A percentile compares a stretch with the other conserved stretches of the same genome.
These are phyloP conservation scores for Myrmecobius fasciatus DNA, from an alignment of 2,113 vertebrate species.

Conservation along the genomic window DNA sequence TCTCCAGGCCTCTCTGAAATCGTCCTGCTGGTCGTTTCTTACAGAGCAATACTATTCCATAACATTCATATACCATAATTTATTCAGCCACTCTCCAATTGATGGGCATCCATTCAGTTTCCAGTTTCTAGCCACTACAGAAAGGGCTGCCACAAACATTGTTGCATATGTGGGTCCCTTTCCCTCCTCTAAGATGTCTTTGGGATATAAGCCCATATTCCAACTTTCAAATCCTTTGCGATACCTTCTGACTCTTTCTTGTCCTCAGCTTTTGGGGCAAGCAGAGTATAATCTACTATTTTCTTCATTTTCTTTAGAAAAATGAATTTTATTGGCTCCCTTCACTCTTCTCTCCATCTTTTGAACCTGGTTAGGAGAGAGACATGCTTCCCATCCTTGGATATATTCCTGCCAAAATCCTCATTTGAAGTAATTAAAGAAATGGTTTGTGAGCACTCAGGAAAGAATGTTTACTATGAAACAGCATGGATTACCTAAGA, in stretches of 20 bases:
- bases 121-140: no score
- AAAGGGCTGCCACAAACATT: no score
- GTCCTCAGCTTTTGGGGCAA: background rate
- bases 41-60: no score
- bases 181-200: no score
- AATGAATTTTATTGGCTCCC: background rate
- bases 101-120: no score
- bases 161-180: no score
- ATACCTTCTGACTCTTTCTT: background rate
- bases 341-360: background rate
- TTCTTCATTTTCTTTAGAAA: background rate
- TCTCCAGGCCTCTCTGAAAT: no score
- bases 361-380: background rate
- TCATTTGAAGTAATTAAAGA: background rate
- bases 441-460: background rate
- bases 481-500: background rate
- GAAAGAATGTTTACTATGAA: slow-evolving; percentile 2
- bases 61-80: no score
- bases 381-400: background rate
- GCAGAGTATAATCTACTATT: background rate
- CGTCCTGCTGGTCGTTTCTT: no score
- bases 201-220: no score
- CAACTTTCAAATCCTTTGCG: background rate
- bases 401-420: background rate
- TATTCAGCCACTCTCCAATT: no score